Evolutionary conservation across 2,888 invertebrate genomes (phyloP).

Genomic region (Drosophila buzzatii): DNA sequence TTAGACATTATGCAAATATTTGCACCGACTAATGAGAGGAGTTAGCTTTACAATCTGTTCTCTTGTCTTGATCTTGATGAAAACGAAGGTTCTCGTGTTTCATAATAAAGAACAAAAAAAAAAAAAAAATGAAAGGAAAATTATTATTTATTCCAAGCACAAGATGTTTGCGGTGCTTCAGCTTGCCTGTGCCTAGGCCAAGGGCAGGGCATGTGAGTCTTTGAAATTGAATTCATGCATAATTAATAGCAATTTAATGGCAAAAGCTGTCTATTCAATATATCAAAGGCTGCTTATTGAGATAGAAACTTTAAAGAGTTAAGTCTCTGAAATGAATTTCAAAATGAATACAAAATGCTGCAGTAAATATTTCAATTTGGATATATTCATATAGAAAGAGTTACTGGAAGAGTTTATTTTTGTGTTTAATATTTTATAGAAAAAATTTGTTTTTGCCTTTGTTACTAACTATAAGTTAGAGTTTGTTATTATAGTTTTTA

Average conservation of each 20-base stretch:
- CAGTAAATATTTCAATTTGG: neutral
- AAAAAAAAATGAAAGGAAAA: conserved; percentile 12
- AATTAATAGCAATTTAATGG: conserved; percentile 36
- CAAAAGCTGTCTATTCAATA: conserved; percentile 10
- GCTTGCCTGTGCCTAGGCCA: conserved; percentile 49
- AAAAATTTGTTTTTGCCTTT: too few relatives aligned
- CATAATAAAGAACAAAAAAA: conserved; percentile 40
- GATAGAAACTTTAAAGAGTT: neutral
- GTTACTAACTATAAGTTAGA: too few relatives aligned
- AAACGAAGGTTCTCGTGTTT: conserved; percentile 64
- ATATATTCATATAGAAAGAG: neutral
- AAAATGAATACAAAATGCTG: neutral
- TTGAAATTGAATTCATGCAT: conserved; percentile 47
- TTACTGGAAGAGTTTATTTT: neutral
- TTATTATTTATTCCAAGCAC: conserved; percentile 7
- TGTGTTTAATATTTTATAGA: too few relatives aligned
- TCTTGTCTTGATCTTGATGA: conserved; percentile 48
- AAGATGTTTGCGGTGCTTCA: conserved; percentile 42
- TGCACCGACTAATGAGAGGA: conserved; percentile 71
- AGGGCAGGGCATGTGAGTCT: conserved; percentile 32
- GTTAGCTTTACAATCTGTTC: conserved; percentile 60
- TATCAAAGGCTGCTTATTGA: conserved; percentile 2
- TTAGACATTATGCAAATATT: conserved; percentile 70
- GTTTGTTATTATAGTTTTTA: too few relatives aligned
- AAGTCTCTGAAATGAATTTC: neutral